Percentiles rank a stretch among this genome's conserved stretches.
Conservation (phyloP, 1,140 invertebrate species). For the Drosophila pruinosa region DNA sequence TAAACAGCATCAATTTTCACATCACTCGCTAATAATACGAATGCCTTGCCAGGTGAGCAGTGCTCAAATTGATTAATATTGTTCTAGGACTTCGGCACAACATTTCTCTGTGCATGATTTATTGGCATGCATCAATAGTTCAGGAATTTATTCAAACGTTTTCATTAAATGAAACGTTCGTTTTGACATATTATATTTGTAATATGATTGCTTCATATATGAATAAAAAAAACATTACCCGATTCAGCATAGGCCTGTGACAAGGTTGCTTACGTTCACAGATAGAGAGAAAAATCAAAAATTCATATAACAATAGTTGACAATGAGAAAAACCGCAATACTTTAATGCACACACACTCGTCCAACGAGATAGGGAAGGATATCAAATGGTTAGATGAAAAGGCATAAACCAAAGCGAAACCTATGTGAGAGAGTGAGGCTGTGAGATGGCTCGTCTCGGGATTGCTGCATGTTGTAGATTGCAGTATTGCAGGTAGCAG, state of each 20-base stretch:
- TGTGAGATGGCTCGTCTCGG: slow-evolving; percentile 22
- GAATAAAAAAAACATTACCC: slow-evolving; percentile 15
- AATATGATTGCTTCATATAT: neutral
- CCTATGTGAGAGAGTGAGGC: slow-evolving; percentile 34
- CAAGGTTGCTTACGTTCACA: slow-evolving; percentile 3
- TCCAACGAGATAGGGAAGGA: slow-evolving; percentile 2
- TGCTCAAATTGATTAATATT: too few species aligned
- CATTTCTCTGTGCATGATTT: neutral
- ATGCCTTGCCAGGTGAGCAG: too few species aligned
- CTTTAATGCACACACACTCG: slow-evolving; percentile 49
- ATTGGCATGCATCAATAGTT: slow-evolving; percentile 1
- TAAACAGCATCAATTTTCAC: too few species aligned
- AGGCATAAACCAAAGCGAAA: slow-evolving; percentile 45
- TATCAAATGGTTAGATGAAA: slow-evolving; percentile 55
- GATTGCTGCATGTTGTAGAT: slow-evolving; percentile 8
- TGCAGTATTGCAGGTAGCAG: slow-evolving; percentile 16
- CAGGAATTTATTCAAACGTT: neutral
- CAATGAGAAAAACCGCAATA: slow-evolving; percentile 61
- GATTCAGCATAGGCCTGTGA: slow-evolving; percentile 3
- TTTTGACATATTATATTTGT: slow-evolving; percentile 23
- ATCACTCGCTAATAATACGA: too few species aligned
- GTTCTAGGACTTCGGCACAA: too few species aligned
- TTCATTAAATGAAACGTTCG: neutral
- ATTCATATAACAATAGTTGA: slow-evolving; percentile 63
- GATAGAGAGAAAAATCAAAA: slow-evolving; percentile 46